A percentile compares a stretch with the other conserved stretches of the same genome.
Conservation (phyloP, 2,797 vertebrate species). For the Rachycentron canadum region DNA sequence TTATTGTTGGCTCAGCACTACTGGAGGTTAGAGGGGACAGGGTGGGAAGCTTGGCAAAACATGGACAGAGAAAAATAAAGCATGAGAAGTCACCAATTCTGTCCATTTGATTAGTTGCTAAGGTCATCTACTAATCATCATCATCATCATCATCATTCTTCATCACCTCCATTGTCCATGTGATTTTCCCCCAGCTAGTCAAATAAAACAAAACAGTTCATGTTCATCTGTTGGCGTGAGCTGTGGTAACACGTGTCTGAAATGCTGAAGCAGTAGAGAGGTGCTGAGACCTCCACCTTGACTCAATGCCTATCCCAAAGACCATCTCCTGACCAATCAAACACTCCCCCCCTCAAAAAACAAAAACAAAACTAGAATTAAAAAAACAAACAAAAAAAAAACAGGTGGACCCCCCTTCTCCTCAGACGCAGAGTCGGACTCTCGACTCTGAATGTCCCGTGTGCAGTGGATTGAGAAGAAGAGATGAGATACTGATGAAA, state of each 20-base stretch:
- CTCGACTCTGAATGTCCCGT: constrained; percentile 81
- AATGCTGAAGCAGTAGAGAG: constrained; percentile 39
- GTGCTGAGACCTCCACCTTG: constrained; percentile 11
- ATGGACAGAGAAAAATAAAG: constrained; percentile 68
- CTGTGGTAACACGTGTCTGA: constrained; percentile 37
- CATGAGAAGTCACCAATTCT: constrained; percentile 65
- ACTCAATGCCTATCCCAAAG: constrained; percentile 17
- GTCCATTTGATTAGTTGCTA: constrained; percentile 73
- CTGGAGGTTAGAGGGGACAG: constrained; percentile 53
- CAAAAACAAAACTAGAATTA: constrained; percentile 25
- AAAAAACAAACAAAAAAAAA: constrained; percentile 67
- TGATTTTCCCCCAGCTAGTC: constrained; percentile 40
- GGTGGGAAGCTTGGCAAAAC: constrained; percentile 78
- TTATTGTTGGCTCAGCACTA: constrained; percentile 71
- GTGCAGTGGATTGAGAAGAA: constrained; percentile 84
- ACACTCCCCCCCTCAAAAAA: not conserved
- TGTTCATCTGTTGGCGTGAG: constrained; percentile 85
- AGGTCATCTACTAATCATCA: constrained; percentile 55
- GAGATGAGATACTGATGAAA: constrained; percentile 67
- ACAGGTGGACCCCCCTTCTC: constrained; percentile 61
- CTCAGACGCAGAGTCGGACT: constrained; percentile 68
- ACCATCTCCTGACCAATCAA: constrained; percentile 29
- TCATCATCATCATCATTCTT: constrained; percentile 45
- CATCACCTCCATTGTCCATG: constrained; percentile 28
- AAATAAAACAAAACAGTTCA: constrained; percentile 73